Evolutionary conservation across 2,797 vertebrate species (phyloP).

Genomic region (Halcyon leucocephala): DNA sequence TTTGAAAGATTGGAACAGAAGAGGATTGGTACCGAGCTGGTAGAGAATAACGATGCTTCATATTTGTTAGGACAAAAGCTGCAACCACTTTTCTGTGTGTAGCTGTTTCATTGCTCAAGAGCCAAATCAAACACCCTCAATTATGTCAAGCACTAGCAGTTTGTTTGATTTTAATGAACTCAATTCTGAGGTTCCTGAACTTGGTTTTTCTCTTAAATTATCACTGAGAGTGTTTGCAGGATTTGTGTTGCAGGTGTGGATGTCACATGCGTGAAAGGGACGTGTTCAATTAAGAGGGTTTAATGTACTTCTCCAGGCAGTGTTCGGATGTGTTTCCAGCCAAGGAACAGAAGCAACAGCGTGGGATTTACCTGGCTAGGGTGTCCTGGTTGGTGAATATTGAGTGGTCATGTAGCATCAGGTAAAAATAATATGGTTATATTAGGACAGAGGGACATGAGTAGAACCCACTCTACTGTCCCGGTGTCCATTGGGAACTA

Average conservation of each 20-base stretch:
- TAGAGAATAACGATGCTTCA: background rate
- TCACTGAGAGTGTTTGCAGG: background rate
- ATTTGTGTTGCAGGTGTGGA: background rate
- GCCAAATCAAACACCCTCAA: slow-evolving; percentile 41
- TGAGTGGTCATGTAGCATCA: background rate
- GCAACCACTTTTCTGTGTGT: slow-evolving; percentile 2
- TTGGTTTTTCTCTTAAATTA: slow-evolving; percentile 14
- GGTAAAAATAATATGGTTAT: background rate
- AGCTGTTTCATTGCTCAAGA: background rate
- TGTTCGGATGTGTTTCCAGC: background rate
- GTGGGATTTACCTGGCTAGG: background rate
- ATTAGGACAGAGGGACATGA: background rate
- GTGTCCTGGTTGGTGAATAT: background rate
- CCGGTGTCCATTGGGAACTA: rapidly evolving
- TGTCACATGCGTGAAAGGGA: background rate
- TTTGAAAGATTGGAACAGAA: slow-evolving; percentile 45
- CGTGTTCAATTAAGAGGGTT: background rate
- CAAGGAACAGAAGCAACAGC: background rate
- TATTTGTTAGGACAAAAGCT: slow-evolving; percentile 43
- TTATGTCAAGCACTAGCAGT: background rate
- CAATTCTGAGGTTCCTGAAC: background rate
- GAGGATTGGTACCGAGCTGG: background rate
- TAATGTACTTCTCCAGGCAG: background rate
- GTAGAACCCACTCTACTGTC: background rate
- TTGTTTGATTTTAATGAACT: slow-evolving; percentile 45